These are phyloP conservation scores for Labia minor DNA, from an alignment of 2,888 invertebrate genomes.

Conservation along the genomic window DNA sequence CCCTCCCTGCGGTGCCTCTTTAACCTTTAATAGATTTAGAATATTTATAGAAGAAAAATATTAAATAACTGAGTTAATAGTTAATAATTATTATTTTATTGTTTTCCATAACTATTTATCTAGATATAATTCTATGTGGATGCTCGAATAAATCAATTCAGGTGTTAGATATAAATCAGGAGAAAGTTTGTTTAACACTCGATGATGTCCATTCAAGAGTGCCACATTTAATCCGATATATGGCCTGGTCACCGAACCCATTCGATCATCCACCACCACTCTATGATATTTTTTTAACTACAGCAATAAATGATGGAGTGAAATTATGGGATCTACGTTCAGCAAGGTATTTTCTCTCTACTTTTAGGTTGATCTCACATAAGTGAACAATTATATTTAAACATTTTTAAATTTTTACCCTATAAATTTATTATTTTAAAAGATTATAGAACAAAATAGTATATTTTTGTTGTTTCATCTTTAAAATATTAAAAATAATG, in stretches of 20 bases:
- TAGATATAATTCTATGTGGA: constrained; percentile 24
- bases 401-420: no score
- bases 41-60: no score
- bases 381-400: not conserved
- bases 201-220: constrained; percentile 22
- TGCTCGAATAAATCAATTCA: constrained; percentile 24
- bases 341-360: constrained; percentile 16
- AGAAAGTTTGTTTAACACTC: constrained; percentile 17
- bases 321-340: constrained; percentile 25
- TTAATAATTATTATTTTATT: no score
- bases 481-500: no score
- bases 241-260: constrained; percentile 20
- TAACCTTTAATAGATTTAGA: no score
- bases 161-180: constrained; percentile 25
- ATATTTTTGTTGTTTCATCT: no score
- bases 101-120: not conserved
- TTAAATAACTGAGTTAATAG: no score
- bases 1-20: no score
- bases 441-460: no score
- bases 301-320: constrained; percentile 23
- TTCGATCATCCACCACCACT: constrained; percentile 19
- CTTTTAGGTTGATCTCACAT: not conserved
- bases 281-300: constrained; percentile 24
- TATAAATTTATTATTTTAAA: no score
- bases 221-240: constrained; percentile 21